Evolutionary conservation across 2,113 vertebrate genomes (phyloP).

Genomic region (Corynorhinus townsendii): DNA sequence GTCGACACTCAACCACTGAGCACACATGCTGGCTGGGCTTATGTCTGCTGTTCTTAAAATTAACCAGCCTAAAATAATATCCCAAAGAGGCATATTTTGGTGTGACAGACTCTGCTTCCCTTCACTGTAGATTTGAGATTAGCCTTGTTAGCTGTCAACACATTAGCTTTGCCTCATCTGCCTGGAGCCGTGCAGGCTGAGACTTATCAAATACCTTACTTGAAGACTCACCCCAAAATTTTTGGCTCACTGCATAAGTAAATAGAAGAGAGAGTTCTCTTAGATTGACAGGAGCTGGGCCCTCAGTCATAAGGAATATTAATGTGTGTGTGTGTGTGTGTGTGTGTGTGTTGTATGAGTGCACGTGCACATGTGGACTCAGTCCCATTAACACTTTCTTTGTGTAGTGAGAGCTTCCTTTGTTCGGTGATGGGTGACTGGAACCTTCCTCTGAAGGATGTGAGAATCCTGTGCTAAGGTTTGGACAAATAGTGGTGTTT

Average conservation of each 20-base stretch:
- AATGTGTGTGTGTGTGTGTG: not conserved
- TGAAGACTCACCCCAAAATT: not conserved
- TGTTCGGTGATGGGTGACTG: not conserved
- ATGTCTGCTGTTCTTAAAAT: not conserved
- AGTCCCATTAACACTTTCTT: not conserved
- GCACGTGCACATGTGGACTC: not conserved
- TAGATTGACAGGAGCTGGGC: not conserved
- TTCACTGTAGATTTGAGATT: not conserved
- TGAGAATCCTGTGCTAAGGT: not conserved
- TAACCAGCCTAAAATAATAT: not conserved
- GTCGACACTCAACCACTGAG: too few species aligned
- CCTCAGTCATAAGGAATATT: not conserved
- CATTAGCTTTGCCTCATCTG: not conserved
- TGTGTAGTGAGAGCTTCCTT: not conserved
- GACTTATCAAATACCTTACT: constrained; percentile 26
- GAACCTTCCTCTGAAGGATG: not conserved
- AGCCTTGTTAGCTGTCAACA: not conserved
- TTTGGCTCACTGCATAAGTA: not conserved
- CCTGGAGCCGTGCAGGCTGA: not conserved
- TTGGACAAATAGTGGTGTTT: not conserved
- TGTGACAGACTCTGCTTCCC: not conserved
- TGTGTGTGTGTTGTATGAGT: accelerated
- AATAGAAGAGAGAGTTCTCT: not conserved
- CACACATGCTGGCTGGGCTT: too few species aligned
- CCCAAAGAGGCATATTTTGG: not conserved